These are phyloP conservation scores for Mus caroli DNA, from an alignment of 2,797 vertebrate species.

Conservation along the genomic window DNA sequence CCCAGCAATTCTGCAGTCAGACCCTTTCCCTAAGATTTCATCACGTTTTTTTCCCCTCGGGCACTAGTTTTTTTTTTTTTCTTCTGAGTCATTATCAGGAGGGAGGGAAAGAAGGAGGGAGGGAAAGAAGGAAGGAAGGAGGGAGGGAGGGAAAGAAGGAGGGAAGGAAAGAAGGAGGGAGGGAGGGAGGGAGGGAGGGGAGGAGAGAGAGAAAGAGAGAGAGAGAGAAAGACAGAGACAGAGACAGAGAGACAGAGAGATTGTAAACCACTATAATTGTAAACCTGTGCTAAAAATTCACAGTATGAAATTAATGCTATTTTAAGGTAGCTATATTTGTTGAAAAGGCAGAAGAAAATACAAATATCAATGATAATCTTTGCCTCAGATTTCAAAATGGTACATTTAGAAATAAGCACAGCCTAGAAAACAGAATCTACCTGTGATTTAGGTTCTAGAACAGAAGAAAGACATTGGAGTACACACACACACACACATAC, in stretches of 20 bases:
- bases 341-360: conserved; percentile 45
- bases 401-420: conserved; percentile 16
- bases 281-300: conserved; percentile 7
- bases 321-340: conserved; percentile 40
- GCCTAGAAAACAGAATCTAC: not conserved
- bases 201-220: too few relatives aligned
- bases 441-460: conserved; percentile 2
- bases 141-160: not conserved
- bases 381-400: not conserved
- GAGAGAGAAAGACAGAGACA: not conserved
- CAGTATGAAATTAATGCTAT: conserved; percentile 34
- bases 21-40: not conserved
- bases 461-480: not conserved
- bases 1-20: not conserved
- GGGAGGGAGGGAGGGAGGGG: not conserved
- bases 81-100: not conserved
- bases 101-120: not conserved
- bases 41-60: not conserved
- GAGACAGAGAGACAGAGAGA: not conserved
- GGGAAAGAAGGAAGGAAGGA: not conserved
- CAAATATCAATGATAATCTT: conserved; percentile 9
- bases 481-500: too few relatives aligned
- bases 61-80: not conserved
- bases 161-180: not conserved
- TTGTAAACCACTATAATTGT: conserved; percentile 9